Evolutionary conservation across 1,140 invertebrate species (phyloP).

Genomic region (Cyphomyrmex costatus): DNA sequence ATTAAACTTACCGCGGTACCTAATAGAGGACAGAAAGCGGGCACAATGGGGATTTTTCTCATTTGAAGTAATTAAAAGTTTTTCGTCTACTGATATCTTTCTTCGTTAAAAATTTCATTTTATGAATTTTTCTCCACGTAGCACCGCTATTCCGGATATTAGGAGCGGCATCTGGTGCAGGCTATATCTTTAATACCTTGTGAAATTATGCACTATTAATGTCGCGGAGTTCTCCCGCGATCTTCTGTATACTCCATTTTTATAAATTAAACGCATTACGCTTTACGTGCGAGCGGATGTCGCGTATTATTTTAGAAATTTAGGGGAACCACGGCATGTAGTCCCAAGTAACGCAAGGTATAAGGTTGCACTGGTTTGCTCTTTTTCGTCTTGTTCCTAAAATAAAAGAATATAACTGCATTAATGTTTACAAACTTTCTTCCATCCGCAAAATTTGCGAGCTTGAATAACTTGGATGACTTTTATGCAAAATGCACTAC

Average conservation of each 20-base stretch:
- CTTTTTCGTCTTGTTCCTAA: not conserved
- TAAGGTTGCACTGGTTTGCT: not conserved
- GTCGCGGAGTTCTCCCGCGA: conserved; percentile 27
- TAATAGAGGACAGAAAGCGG: conserved; percentile 11
- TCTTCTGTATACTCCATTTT: conserved; percentile 22
- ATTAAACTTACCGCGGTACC: conserved; percentile 22
- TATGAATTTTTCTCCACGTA: conserved; percentile 42
- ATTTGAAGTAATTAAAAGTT: conserved; percentile 62
- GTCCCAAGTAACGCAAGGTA: not conserved
- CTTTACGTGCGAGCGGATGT: conserved; percentile 28
- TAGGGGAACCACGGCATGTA: not conserved
- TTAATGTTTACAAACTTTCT: not conserved
- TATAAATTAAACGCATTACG: conserved; percentile 50
- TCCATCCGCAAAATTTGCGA: not conserved
- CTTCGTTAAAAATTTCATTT: conserved; percentile 55
- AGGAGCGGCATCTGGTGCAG: conserved; percentile 55
- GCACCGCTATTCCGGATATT: conserved; percentile 23
- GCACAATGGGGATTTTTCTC: conserved; percentile 33
- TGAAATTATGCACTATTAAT: conserved; percentile 64
- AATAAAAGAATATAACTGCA: not conserved
- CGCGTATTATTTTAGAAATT: conserved; percentile 20
- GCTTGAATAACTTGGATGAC: not conserved
- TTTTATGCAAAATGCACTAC: not conserved
- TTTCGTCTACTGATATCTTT: conserved; percentile 43
- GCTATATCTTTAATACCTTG: conserved; percentile 68